Evolutionary conservation across 2,888 invertebrate genomes (phyloP), one percentile per base, ranked within the genome.

Genomic region (Boloria selene): DNA sequence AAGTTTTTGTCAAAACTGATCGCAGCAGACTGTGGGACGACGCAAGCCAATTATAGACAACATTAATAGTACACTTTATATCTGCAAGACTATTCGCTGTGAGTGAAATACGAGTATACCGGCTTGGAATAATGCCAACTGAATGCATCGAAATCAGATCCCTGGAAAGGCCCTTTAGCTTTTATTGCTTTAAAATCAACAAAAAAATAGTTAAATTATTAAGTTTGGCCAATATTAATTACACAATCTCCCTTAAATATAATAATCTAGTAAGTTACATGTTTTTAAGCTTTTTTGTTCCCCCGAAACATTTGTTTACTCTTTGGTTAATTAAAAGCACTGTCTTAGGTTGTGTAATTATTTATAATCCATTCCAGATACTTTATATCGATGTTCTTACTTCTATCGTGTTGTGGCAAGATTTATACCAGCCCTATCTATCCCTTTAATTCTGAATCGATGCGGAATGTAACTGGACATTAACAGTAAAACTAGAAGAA

Each of bases 11-110:
- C 66, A 55, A 66, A 60, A 59, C 50, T 64, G 70, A 71, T 67
- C 64, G 53, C 64, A 71, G 75, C 78, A 90, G 89, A 89, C 89
- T 81, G 78, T 74, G 53, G 74, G 89, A 82, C 89, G 88, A 87
- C 87, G 72, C 75, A 69, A 60, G 79, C 80, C 83, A 77, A 79
- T 86, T 86, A 84, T 88, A 88, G 84, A 76, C 61, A 63, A 72
- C 81, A 81, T 83, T 84, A 81, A 83, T 84, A 83, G 84, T 82
- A 78, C 78, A 75, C 79, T 84, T 83, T 85, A 69, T 69, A 81
- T 82, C 74, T 77, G 77, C 76, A 72, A 72, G 82, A 80, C 81
- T 84, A 87, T 88, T 84, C 79, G 82, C 85, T 82, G 79, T 76
- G 83, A 87, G 85, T 86, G 86, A 64, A 64, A 66, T 61, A 68